Conservation (phyloP, 2,888 invertebrate species). For the Meta bourneti region DNA sequence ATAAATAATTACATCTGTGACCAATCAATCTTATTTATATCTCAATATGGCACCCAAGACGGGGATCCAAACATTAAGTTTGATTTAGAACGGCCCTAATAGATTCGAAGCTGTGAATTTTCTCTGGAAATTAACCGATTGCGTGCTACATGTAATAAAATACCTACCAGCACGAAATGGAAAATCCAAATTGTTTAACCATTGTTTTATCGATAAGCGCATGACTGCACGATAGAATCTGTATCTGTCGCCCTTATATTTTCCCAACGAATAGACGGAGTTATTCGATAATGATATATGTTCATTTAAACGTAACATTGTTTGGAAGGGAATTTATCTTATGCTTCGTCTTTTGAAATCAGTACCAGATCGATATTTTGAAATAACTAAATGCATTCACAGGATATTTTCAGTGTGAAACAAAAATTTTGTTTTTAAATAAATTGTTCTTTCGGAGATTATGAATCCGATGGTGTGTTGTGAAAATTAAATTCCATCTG, state of each 20-base stretch:
- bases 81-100: conserved; percentile 49
- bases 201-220: conserved; percentile 55
- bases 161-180: conserved; percentile 25
- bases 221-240: neutral
- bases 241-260: conserved; percentile 13
- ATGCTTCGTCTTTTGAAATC: neutral
- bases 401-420: neutral
- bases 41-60: conserved; percentile 17
- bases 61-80: conserved; percentile 28
- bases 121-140: conserved; percentile 56
- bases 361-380: neutral
- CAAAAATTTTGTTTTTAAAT: neutral
- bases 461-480: neutral
- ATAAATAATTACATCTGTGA: no score
- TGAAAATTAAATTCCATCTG: no score
- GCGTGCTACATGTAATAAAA: conserved; percentile 61
- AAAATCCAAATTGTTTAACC: conserved; percentile 65
- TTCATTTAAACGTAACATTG: neutral
- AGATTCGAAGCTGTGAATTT: conserved; percentile 32
- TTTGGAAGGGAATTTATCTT: neutral
- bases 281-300: conserved; percentile 59
- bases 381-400: neutral
- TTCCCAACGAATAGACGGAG: conserved; percentile 13
- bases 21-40: conserved; percentile 46
- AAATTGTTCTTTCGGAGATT: neutral